Evolutionary conservation across 1,140 invertebrate species (phyloP), one percentile per base, ranked within the genome.

Genomic region (Listronotus oregonensis): DNA sequence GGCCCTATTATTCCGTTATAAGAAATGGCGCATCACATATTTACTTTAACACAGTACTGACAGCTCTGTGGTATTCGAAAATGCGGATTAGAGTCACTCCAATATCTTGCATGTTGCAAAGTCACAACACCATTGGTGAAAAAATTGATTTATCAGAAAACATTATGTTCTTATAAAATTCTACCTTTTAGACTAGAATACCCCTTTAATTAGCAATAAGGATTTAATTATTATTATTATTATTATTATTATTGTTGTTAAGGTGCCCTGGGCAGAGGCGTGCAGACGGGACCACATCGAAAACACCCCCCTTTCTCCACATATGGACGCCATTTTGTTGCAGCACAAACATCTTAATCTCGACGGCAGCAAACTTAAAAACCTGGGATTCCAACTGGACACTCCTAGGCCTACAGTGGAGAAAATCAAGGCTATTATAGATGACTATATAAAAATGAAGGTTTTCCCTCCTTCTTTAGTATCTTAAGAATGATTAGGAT

Each of bases 251-350:
- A 39, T 40, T 60, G 11, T 37, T 54, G 37, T 34, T 55, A 21
- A 66, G 64, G 42, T 85, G 0, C 93, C 93, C 8, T 97, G 94
- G 94, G 93, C 92, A 6, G 89, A 90, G 73, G 86, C 91, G 47
- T 96, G 93, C 78, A 83, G 86, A 64, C 81, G 82, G 68, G 88
- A 92, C 80, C 83, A 82, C 43, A 87, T 96, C 17, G 81, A 84
- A 67, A 95, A 95, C 79, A 94, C 92, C 47, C 94, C 94, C 27
- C 81, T 96, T 0, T 91, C 91, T 62, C 93, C 94, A 0, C 93
- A 91, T 73, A 89, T 95, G 75, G 88, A 91, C 69, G 85, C 87
- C 73, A 93, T 95, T 76, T 81, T 92, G 64, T 80, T 95, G 42
- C 86, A 89, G 64, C 88, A 93, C 75, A 89, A 90, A 73, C 88